Base-by-base conservation (phyloP, 2,797 vertebrate species). In the Coreius guichenoti region DNA sequence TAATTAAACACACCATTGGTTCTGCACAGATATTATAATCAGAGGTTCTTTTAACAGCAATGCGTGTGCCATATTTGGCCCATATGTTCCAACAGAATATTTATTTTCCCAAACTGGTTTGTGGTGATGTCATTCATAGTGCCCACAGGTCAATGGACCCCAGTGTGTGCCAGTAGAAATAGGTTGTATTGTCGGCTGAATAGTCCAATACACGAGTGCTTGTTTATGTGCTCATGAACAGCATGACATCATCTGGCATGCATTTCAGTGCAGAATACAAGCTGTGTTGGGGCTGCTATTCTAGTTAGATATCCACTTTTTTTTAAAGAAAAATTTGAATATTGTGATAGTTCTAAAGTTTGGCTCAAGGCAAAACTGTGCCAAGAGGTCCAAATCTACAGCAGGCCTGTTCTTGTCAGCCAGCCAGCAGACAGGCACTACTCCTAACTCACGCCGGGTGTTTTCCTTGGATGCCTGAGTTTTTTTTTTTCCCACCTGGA, bases 201-300 rank as follows among this genome's bases (percentile, higher is more conserved):
- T 73, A 82, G 70, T 51, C 63, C 14, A 45, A 58, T 68, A 81
- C 63, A 47, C 21, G 21, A 36, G 16, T 79, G 74, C 56, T 67
- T 85, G 61, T 81, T 81, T 86, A 84, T 81, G 73, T 83, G 43
- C 70, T 70, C 31, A 72, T n/a, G 65, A 87, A 82, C 83, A 90
- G 76, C 82, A 87, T 90, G 85, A 89, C 81, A 85, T 90, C 87
- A 91, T 87, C 78, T 78, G 83, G 56, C 63, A 80, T 74, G 11
- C 69, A 49, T 86, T 80, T 87, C 80, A 76, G 26, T 56, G 76
- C 8, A 39, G 39, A 87, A 76, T 47, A 88, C 86, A 73, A 72
- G 73, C 49, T 84, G 83, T 72, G 31, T 77, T 76, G 9, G 56
- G 63, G 45, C 68, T 74, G 61, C 79, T 87, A 84, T 51, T 80